Evolutionary conservation across 2,113 vertebrate species (phyloP).

Genomic region (Blennius ocellaris): DNA sequence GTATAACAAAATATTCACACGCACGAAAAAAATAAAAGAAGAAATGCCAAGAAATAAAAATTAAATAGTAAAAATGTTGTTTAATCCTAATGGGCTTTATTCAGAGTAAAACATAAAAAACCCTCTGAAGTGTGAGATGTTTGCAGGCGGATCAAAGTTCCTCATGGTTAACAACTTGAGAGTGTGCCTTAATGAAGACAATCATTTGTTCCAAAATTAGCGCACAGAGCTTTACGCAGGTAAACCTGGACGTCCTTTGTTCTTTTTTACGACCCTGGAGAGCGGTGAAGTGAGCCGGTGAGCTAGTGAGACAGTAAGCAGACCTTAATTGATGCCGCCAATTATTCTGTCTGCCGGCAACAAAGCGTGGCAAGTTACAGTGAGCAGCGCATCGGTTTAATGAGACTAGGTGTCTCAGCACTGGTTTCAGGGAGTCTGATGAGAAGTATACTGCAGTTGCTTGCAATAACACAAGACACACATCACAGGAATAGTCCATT

Average conservation of each 20-base stretch:
- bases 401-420: constrained; percentile 49
- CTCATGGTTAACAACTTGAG: not conserved
- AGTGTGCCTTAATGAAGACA: constrained; percentile 18
- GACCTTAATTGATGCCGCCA: constrained; percentile 73
- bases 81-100: not conserved
- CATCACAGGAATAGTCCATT: constrained; percentile 46
- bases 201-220: constrained; percentile 34
- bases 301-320: constrained; percentile 59
- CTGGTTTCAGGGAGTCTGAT: constrained; percentile 50
- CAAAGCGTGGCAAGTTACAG: constrained; percentile 60
- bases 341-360: constrained; percentile 65
- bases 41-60: not conserved
- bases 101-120: not conserved
- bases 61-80: not conserved
- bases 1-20: not conserved
- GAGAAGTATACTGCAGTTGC: constrained; percentile 30
- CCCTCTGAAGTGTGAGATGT: not conserved
- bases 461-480: constrained; percentile 23
- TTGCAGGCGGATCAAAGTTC: not conserved
- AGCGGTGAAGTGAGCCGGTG: constrained; percentile 37
- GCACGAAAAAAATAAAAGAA: not conserved
- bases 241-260: constrained; percentile 36
- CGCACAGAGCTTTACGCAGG: constrained; percentile 19
- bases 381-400: constrained; percentile 54
- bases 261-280: constrained; percentile 1